Evolutionary conservation across 2,888 invertebrate genomes (phyloP).

Genomic region (Nipponacmea schrenckii): DNA sequence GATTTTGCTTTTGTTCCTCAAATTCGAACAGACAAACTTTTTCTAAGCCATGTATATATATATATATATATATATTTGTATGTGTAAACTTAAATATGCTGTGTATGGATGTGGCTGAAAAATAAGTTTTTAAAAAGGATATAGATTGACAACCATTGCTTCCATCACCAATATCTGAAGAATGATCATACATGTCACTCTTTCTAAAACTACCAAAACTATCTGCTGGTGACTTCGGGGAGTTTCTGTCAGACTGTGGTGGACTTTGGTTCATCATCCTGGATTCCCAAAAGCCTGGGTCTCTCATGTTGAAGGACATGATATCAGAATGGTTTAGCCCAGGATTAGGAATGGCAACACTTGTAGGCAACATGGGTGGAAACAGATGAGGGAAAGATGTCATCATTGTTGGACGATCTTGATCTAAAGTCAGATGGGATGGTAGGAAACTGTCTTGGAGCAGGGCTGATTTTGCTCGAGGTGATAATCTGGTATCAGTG

Average conservation of each 20-base stretch:
- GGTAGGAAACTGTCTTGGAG: constrained; percentile 53
- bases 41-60: no score
- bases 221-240: constrained; percentile 51
- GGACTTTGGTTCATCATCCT: constrained; percentile 50
- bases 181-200: constrained; percentile 41
- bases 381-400: constrained; percentile 80
- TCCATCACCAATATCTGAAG: constrained; percentile 36
- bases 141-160: constrained; percentile 46
- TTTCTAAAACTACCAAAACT: constrained; percentile 42
- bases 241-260: constrained; percentile 46
- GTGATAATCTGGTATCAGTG: constrained; percentile 72
- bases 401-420: constrained; percentile 30
- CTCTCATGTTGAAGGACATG: constrained; percentile 68
- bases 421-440: constrained; percentile 43
- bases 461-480: constrained; percentile 58
- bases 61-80: no score
- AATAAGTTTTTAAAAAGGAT: constrained; percentile 48
- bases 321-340: constrained; percentile 77
- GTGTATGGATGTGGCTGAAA: no score
- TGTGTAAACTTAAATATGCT: no score
- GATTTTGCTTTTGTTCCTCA: no score
- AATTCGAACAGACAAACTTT: no score
- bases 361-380: constrained; percentile 89
- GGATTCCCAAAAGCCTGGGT: constrained; percentile 32
- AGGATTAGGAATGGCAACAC: constrained; percentile 96